Evolutionary conservation across 2,888 invertebrate genomes (phyloP).

Genomic region (Brenthis hecate): DNA sequence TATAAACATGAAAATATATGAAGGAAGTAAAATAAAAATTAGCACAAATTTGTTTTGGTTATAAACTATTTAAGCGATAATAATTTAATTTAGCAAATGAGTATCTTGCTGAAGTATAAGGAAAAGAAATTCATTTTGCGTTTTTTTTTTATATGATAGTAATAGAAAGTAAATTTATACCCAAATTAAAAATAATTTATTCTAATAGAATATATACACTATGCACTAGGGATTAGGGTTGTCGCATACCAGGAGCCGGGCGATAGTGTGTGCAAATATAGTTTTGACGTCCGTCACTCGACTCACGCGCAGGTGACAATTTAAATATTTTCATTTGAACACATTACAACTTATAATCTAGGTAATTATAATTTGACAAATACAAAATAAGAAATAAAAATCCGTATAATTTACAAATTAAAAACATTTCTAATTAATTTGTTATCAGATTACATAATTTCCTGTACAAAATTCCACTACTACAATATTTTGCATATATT

Average conservation of each 20-base stretch:
- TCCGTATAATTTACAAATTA: background rate
- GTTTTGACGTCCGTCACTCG: slow-evolving; percentile 61
- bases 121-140: no score
- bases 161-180: background rate
- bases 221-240: slow-evolving; percentile 57
- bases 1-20: slow-evolving; percentile 32
- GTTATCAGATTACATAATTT: background rate
- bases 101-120: no score
- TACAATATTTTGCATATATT: slow-evolving; percentile 9
- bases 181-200: slow-evolving; percentile 14
- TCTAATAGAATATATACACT: slow-evolving; percentile 62
- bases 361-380: background rate
- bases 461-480: slow-evolving; percentile 1
- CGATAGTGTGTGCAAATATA: slow-evolving; percentile 74
- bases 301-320: slow-evolving; percentile 36
- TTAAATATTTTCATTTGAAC: slow-evolving; percentile 26
- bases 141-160: no score
- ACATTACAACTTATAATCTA: slow-evolving; percentile 9
- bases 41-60: slow-evolving; percentile 25
- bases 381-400: background rate
- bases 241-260: slow-evolving; percentile 69
- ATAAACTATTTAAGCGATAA: slow-evolving; percentile 25
- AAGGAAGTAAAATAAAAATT: slow-evolving; percentile 28
- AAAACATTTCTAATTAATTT: no score
- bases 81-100: background rate